Evolutionary conservation across 1,140 invertebrate genomes (phyloP).

Genomic region (Anadara kagoshimensis): DNA sequence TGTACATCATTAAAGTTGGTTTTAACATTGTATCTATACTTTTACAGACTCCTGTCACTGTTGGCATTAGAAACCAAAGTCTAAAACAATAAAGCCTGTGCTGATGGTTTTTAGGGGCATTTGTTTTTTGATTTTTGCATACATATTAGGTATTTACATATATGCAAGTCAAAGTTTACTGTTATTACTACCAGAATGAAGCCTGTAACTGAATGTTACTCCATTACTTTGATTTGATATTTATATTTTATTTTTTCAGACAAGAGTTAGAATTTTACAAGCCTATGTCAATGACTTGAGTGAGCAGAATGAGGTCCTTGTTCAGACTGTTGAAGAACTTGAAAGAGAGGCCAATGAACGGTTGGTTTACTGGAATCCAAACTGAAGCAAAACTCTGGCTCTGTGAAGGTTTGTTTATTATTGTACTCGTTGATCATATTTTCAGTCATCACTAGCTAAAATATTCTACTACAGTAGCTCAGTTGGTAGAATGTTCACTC

Average conservation of each 20-base stretch:
- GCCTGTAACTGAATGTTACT: not conserved
- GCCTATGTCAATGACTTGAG: constrained; percentile 72
- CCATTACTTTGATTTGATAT: not conserved
- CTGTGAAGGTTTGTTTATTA: constrained; percentile 59
- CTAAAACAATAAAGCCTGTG: no score
- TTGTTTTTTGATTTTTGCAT: not conserved
- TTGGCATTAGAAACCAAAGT: no score
- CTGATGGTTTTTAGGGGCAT: no score
- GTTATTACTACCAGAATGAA: no score
- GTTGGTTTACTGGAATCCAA: constrained; percentile 66
- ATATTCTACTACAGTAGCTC: no score
- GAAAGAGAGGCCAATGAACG: constrained; percentile 72
- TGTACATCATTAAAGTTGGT: no score
- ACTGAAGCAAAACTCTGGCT: constrained; percentile 58
- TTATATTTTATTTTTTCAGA: constrained; percentile 54
- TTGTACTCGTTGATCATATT: not conserved
- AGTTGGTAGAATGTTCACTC: no score
- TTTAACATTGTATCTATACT: no score
- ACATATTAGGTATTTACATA: not conserved
- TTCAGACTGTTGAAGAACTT: constrained; percentile 71
- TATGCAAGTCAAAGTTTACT: not conserved
- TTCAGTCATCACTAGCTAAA: no score
- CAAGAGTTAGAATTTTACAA: constrained; percentile 64
- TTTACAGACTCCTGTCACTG: no score
- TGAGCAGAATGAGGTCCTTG: constrained; percentile 73